Evolutionary conservation across 2,113 vertebrate species (phyloP), one percentile per base, ranked within the genome.

Genomic region (Leucopsar rothschildi): DNA sequence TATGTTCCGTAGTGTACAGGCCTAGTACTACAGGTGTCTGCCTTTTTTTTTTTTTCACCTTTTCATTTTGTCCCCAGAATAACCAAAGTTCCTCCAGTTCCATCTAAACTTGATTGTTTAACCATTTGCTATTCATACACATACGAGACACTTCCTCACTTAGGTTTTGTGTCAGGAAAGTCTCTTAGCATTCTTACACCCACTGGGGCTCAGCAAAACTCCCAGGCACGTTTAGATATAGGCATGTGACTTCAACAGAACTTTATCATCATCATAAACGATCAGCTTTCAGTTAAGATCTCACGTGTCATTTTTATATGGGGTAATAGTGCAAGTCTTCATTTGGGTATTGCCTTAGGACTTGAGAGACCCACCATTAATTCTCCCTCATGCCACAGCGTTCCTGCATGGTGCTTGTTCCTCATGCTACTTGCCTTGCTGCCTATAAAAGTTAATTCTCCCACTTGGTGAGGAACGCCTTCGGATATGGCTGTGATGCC

Each of bases 401-500:
- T 12, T 92, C 55, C 64, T 81, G 33, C 16, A 0, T 14, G n/a
- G 37, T 61, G 37, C 57, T 33, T 1, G 25, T 13, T 82, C 47
- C 65, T 66, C 2, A 0, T 14, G 29, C 47, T 61, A 52, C 64
- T 40, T 49, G 24, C 35, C 24, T 63, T 59, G 57, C 53, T 83
- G 50, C 76, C 61, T 16, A 28, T 19, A 63, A 23, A 33, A 55
- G 25, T 45, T 60, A 69, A 57, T 35, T 50, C n/a, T 72, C 70
- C 49, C 29, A n/a, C n/a, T 37, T 25, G 33, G 23, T 3, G 0
- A 76, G 22, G 37, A 61, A 37, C 0, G 0, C 25, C 27, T 16
- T 25, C 52, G 15, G 29, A 60, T 33, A 22, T 0, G 0, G 25
- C 50, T 50, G 52, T 39, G 68, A 53, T 53, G 19, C 37, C 49